Base-by-base conservation (phyloP, 2,113 vertebrate genomes). In the Ophthalmolycus amberensis region DNA sequence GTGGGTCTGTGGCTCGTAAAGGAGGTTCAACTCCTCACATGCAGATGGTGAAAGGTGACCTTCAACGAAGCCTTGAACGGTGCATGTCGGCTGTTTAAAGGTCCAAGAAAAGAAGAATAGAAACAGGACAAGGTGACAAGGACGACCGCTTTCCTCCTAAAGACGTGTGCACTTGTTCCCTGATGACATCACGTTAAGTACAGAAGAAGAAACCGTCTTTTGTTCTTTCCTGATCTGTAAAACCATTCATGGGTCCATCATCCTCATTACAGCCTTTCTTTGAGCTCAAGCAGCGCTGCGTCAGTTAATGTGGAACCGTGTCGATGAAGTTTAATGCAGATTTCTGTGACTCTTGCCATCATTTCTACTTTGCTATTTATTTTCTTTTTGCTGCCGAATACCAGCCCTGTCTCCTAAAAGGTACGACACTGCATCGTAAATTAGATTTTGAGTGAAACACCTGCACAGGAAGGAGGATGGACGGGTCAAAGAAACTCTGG, bases 101-200 rank as follows among this genome's bases (percentile, higher is more conserved):
- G 59, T 42, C 27, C 20, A 71, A 29, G 27, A n/a, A 25, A 38
- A 56, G 50, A 58, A 54, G 46, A 52, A 34, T 7, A 73, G 20
- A 83, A 81, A 46, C 71, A 38, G 85, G 74, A 78, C 81, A 77
- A 77, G 78, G 78, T 80, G 34, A 34, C 34, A 6, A 34, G 34
- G 34, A 34, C 6, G 14, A 11, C 1, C 1, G 40, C 3, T 15
- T 75, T 72, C 44, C 25, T 64, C 64, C 85, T 78, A 75, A 48
- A 48, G 46, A 48, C 46, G 9, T 52, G 40, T 52, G 20, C 50
- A 52, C 50, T 52, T 52, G 3, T 52, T 20, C 22, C 22, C 50
- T 52, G 5, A 50, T 12, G 18, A 32, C 64, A 27, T 32, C 77
- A 40, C 42, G 22, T 37, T 50, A 40, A 15, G 15, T 15, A 3